phyloP scores from a whole-genome alignment of 2,888 invertebrate genomes.

The Odontomyia ornata region DNA sequence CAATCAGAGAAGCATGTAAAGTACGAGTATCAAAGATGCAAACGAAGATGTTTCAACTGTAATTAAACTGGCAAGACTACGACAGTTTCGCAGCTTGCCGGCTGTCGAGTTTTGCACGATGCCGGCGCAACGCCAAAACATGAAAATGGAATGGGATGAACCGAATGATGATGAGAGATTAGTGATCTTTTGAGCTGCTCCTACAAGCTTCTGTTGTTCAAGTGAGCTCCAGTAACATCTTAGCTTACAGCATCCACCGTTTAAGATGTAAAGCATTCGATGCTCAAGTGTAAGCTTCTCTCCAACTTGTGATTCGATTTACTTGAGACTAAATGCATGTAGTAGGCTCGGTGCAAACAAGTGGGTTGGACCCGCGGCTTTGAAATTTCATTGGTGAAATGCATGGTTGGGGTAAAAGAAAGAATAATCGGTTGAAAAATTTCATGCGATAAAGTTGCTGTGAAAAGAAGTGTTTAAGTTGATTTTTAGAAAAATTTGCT shows the following conservation, averaged over 20 bases:
- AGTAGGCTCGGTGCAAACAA: background rate
- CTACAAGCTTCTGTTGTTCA: constrained; percentile 26
- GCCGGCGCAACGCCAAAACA: constrained; percentile 20
- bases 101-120: constrained; percentile 32
- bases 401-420: too few species aligned
- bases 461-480: too few species aligned
- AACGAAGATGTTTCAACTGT: constrained; percentile 20
- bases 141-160: constrained; percentile 22
- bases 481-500: too few species aligned
- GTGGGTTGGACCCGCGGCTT: background rate
- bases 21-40: too few species aligned
- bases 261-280: too few species aligned
- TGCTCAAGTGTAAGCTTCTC: too few species aligned
- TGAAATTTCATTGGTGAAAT: too few species aligned
- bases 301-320: too few species aligned
- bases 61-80: constrained; percentile 31
- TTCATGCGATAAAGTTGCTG: too few species aligned
- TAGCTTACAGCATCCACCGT: background rate
- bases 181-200: constrained; percentile 25
- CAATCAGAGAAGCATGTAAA: background rate
- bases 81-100: constrained; percentile 27
- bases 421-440: too few species aligned
- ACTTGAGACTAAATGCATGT: too few species aligned
- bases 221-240: background rate
- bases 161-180: constrained; percentile 28